Evolutionary conservation across 2,888 invertebrate species (phyloP).

Genomic region (Tolmerus cingulatus): DNA sequence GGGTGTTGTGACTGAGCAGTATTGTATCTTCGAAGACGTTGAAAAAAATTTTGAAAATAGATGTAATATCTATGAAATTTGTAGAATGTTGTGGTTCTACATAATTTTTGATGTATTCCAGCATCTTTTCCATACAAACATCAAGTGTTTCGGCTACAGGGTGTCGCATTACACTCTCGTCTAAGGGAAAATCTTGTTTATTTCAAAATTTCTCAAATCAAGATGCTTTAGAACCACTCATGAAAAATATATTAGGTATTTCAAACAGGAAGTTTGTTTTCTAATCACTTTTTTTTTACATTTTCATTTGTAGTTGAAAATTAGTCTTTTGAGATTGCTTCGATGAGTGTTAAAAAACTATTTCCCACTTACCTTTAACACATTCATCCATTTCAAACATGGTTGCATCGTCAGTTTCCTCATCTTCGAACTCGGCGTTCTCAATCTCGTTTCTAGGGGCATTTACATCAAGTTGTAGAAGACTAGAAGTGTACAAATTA

Average conservation of each 20-base stretch:
- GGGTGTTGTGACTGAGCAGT: slow-evolving; percentile 82
- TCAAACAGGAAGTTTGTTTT: no score
- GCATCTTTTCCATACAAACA: slow-evolving; percentile 76
- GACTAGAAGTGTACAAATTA: slow-evolving; percentile 65
- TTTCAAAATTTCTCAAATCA: no score
- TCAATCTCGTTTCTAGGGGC: slow-evolving; percentile 69
- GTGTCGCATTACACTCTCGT: slow-evolving; percentile 62
- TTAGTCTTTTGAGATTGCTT: no score
- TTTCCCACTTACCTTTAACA: slow-evolving; percentile 1
- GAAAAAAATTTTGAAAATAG: slow-evolving; percentile 67
- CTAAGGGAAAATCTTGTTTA: neutral
- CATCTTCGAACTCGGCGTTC: slow-evolving; percentile 61
- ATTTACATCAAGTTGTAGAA: slow-evolving; percentile 79
- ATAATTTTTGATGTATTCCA: slow-evolving; percentile 66
- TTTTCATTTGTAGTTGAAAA: no score
- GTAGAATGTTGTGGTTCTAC: neutral
- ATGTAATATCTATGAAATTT: neutral
- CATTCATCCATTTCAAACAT: slow-evolving; percentile 59
- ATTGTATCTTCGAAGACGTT: slow-evolving; percentile 81
- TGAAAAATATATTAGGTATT: no score
- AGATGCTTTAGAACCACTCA: no score
- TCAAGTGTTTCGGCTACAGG: slow-evolving; percentile 75
- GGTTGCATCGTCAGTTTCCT: slow-evolving; percentile 65
- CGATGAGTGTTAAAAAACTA: no score
- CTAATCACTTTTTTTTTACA: no score